Percentiles rank a stretch among this genome's conserved stretches.
These are phyloP conservation scores for Tragelaphus oryx DNA, from an alignment of 2,797 vertebrate species.

Conservation along the genomic window DNA sequence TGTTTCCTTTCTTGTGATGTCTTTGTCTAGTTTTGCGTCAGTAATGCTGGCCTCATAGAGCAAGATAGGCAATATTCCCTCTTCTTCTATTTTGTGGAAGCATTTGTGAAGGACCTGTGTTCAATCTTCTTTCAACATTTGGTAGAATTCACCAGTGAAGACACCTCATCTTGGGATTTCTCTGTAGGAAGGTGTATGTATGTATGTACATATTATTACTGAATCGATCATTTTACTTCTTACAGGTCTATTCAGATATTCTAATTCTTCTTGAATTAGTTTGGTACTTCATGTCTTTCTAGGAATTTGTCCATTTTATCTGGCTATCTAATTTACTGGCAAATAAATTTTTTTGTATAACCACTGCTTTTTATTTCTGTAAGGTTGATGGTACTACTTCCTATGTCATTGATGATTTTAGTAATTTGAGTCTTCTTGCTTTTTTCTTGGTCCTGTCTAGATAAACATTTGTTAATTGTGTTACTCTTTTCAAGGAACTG, in stretches of 20 bases:
- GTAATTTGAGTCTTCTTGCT: not conserved
- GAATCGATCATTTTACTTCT: not conserved
- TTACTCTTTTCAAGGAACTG: not conserved
- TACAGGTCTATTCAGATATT: not conserved
- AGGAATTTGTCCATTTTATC: not conserved
- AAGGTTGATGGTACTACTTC: not conserved
- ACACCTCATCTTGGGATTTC: not conserved
- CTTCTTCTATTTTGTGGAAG: not conserved
- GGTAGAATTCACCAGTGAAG: not conserved
- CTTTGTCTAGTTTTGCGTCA: not conserved
- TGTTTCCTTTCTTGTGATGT: not conserved
- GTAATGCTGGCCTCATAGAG: not conserved
- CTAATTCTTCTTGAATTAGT: not conserved
- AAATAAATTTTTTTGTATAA: not conserved
- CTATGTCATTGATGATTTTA: not conserved
- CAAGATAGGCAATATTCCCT: not conserved
- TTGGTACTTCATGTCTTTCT: not conserved
- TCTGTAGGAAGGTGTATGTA: not conserved
- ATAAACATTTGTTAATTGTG: not conserved
- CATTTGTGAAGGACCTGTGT: not conserved
- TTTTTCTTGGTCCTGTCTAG: not conserved
- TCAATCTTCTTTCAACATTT: not conserved
- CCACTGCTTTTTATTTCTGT: not conserved
- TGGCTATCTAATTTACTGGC: not conserved
- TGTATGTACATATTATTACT: not conserved